phyloP scores from a whole-genome alignment of 1,140 invertebrate genomes.

The Pomacea maculata region DNA sequence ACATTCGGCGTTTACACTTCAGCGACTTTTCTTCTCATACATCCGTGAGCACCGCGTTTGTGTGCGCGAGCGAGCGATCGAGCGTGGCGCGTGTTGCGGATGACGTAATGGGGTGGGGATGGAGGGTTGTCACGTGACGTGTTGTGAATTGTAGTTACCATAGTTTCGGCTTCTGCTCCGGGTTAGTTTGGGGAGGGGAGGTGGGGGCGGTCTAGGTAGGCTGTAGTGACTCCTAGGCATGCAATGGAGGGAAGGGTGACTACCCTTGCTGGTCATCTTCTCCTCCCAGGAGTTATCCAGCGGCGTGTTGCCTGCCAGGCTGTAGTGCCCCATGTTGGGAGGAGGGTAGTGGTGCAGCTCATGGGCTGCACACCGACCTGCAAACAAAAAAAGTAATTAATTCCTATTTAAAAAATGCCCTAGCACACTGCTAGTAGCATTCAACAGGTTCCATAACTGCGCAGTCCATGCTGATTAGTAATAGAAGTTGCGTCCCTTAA shows the following conservation, averaged over 20 bases:
- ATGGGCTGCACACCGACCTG: not conserved
- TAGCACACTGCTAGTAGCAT: not conserved
- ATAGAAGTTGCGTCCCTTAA: not conserved
- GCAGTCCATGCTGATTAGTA: not conserved
- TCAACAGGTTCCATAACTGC: not conserved
- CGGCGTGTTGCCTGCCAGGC: not conserved
- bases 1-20: no score
- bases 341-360: not conserved
- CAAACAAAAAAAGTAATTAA: not conserved
- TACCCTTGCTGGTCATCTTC: not conserved
- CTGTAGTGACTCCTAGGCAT: slow-evolving; percentile 18
- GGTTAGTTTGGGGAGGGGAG: slow-evolving; percentile 7
- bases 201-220: slow-evolving; percentile 3
- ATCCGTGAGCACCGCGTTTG: no score
- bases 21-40: no score
- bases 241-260: slow-evolving; percentile 1
- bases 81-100: no score
- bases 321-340: not conserved
- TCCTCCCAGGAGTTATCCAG: not conserved
- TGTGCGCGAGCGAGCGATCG: no score
- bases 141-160: not conserved
- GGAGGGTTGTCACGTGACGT: no score
- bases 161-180: slow-evolving; percentile 7
- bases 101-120: no score
- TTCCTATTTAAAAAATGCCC: not conserved